phyloP scores from a whole-genome alignment of 2,888 invertebrate species.

The Prosopocoilus inquinatus region DNA sequence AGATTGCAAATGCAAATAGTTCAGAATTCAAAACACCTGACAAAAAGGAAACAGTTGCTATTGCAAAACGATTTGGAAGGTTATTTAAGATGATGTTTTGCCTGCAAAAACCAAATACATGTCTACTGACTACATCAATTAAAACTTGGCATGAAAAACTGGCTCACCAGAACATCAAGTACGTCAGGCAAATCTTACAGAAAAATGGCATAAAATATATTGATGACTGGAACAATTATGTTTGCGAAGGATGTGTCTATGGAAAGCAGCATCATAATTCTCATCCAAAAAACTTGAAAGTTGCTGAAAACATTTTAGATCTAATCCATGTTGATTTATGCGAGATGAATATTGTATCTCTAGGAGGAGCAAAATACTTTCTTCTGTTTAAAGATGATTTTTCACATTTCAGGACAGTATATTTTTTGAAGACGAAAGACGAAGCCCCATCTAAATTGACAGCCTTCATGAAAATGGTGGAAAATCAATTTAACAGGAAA shows the following conservation, averaged over 20 bases:
- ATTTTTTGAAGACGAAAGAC: slow-evolving; percentile 9
- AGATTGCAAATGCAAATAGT: slow-evolving; percentile 3
- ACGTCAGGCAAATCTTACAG: slow-evolving; percentile 27
- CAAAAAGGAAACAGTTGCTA: too few relatives aligned
- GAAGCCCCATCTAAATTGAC: slow-evolving; percentile 1
- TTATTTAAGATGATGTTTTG: too few relatives aligned
- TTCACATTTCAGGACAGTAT: slow-evolving; percentile 9
- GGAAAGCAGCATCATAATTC: slow-evolving; percentile 1
- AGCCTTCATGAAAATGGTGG: slow-evolving; percentile 26
- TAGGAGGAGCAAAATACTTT: too few relatives aligned
- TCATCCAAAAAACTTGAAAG: background rate
- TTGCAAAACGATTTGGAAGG: too few relatives aligned
- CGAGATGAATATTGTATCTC: background rate
- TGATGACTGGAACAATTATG: slow-evolving; percentile 33
- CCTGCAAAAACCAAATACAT: too few relatives aligned
- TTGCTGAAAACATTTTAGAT: background rate
- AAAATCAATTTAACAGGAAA: slow-evolving; percentile 36
- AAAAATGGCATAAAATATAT: slow-evolving; percentile 25
- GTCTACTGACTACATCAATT: slow-evolving; percentile 25
- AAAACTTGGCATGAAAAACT: slow-evolving; percentile 33
- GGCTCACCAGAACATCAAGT: slow-evolving; percentile 33
- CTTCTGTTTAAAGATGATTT: slow-evolving; percentile 8
- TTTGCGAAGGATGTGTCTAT: slow-evolving; percentile 30
- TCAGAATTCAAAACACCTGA: too few relatives aligned
- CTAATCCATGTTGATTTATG: background rate